phyloP scores from a whole-genome alignment of 2,888 invertebrate species.

The Mellilla xanthometata region DNA sequence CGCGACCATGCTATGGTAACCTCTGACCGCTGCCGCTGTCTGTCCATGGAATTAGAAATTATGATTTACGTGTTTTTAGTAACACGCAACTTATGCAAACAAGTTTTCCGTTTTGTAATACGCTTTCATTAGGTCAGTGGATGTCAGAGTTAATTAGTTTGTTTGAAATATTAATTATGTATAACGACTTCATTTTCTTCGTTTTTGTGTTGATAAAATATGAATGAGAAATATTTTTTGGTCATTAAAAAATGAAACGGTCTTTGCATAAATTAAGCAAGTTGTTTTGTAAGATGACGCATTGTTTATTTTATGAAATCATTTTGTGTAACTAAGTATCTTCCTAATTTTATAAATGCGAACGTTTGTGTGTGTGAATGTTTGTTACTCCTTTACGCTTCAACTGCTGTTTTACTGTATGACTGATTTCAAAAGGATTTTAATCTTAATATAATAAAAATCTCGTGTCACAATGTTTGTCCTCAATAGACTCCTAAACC shows the following conservation, averaged over 20 bases:
- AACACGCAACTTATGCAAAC: conserved; percentile 12
- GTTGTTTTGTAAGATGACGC: background rate
- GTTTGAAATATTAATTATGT: conserved; percentile 15
- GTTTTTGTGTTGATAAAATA: conserved; percentile 7
- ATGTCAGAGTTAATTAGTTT: conserved; percentile 19
- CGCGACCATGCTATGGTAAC: conserved; percentile 17
- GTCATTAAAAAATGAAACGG: background rate
- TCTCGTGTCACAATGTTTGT: too few species aligned
- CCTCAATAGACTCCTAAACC: too few species aligned
- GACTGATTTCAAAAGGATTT: too few species aligned
- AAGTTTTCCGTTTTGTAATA: conserved; percentile 17
- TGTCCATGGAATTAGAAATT: conserved; percentile 9
- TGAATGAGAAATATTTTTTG: conserved; percentile 2
- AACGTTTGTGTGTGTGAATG: too few species aligned
- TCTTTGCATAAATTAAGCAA: background rate
- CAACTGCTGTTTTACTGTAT: too few species aligned
- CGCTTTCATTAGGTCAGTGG: conserved; percentile 2
- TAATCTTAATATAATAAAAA: too few species aligned
- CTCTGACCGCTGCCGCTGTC: conserved; percentile 11
- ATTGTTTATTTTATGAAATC: too few species aligned
- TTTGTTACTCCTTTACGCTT: too few species aligned
- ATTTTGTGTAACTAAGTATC: too few species aligned
- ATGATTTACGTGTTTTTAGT: conserved; percentile 24
- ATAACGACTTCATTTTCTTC: conserved; percentile 10
- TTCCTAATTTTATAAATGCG: too few species aligned